A percentile compares a stretch with the other conserved stretches of the same genome.
Conservation (phyloP, 2,888 invertebrate species). For the Luperina testacea region DNA sequence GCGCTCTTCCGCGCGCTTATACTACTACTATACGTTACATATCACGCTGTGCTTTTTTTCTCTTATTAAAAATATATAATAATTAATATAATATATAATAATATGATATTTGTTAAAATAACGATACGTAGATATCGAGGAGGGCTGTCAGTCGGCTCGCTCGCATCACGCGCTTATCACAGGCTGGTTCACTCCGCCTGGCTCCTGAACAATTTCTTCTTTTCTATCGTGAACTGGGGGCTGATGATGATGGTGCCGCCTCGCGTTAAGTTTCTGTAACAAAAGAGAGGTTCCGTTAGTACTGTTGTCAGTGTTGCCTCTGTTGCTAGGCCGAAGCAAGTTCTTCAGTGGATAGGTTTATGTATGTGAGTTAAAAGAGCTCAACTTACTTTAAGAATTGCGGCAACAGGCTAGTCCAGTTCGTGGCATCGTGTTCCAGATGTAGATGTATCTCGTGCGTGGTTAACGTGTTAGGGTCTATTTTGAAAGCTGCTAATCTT, state of each 20-base stretch:
- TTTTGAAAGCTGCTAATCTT: slow-evolving; percentile 95
- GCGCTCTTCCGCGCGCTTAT: slow-evolving; percentile 80
- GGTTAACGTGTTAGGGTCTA: slow-evolving; percentile 96
- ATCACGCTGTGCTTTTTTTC: slow-evolving; percentile 91
- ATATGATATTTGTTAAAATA: slow-evolving; percentile 90
- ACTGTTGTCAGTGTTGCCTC: slow-evolving; percentile 5
- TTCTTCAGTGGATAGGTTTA: slow-evolving; percentile 21
- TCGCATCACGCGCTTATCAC: slow-evolving; percentile 80
- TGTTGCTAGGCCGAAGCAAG: slow-evolving; percentile 52
- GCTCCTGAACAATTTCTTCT: slow-evolving; percentile 97
- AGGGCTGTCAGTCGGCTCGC: slow-evolving; percentile 88
- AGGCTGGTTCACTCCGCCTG: slow-evolving; percentile 88
- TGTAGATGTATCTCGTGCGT: slow-evolving; percentile 97
- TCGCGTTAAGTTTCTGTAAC: slow-evolving; percentile 94
- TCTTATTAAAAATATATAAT: slow-evolving; percentile 89
- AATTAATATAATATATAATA: slow-evolving; percentile 89
- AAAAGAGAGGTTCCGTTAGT: slow-evolving; percentile 70
- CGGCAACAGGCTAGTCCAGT: slow-evolving; percentile 96
- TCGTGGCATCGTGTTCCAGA: slow-evolving; percentile 95
- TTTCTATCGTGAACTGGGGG: slow-evolving; percentile 96
- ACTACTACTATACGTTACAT: slow-evolving; percentile 89
- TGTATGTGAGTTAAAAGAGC: slow-evolving; percentile 27
- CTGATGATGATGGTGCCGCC: slow-evolving; percentile 97
- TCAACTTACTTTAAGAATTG: slow-evolving; percentile 96
- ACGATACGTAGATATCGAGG: slow-evolving; percentile 89